These are phyloP conservation scores for Sceloporus tristichus DNA, from an alignment of 2,113 vertebrate genomes.

Conservation along the genomic window DNA sequence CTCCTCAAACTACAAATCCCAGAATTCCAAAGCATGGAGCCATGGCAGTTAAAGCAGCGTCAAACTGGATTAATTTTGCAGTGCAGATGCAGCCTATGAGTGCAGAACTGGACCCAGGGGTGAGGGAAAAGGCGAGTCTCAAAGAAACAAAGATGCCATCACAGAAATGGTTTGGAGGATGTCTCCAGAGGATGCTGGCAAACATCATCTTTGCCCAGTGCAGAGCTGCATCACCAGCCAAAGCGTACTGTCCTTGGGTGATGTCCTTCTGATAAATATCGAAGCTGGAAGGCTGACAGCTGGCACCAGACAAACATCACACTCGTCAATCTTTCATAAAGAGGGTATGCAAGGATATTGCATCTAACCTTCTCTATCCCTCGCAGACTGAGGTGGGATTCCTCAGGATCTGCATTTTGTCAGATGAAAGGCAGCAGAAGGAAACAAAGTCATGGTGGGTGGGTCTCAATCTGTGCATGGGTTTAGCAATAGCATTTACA, in stretches of 20 bases:
- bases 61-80: too few relatives aligned
- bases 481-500: too few relatives aligned
- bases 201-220: slow-evolving; percentile 57
- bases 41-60: too few relatives aligned
- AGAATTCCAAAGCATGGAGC: too few relatives aligned
- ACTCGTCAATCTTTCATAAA: slow-evolving; percentile 68
- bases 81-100: too few relatives aligned
- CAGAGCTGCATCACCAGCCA: slow-evolving; percentile 43
- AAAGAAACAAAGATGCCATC: slow-evolving; percentile 29
- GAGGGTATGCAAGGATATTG: slow-evolving; percentile 56
- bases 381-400: slow-evolving; percentile 24
- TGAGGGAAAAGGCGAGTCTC: not conserved
- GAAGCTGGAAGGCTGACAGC: slow-evolving; percentile 77
- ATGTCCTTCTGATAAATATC: slow-evolving; percentile 60
- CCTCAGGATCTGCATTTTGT: slow-evolving; percentile 25
- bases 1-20: too few relatives aligned
- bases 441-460: too few relatives aligned
- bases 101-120: too few relatives aligned
- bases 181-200: slow-evolving; percentile 66
- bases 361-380: slow-evolving; percentile 43
- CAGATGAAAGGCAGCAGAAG: slow-evolving; percentile 20
- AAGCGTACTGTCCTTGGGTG: slow-evolving; percentile 70
- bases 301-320: slow-evolving; percentile 67
- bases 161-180: not conserved
- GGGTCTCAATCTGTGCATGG: too few relatives aligned